A percentile compares a stretch with the other conserved stretches of the same genome.
Evolutionary conservation across 2,888 invertebrate species (phyloP).

Genomic region (Merodon equestris): DNA sequence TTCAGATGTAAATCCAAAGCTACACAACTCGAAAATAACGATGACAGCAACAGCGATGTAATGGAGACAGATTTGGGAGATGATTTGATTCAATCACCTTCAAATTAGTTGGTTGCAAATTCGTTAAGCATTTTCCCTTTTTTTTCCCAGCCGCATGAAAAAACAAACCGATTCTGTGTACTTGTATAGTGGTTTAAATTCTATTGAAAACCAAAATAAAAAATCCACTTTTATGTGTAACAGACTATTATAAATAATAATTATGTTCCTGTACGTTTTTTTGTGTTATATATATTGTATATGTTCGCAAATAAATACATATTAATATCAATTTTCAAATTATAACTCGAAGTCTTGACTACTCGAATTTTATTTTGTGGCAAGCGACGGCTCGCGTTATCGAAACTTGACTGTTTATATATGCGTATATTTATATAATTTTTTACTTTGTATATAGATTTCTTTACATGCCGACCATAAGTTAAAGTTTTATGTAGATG

Average conservation of each 20-base stretch:
- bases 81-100: background rate
- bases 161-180: slow-evolving; percentile 8
- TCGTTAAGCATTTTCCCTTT: slow-evolving; percentile 4
- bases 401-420: slow-evolving; percentile 19
- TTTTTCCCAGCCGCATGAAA: slow-evolving; percentile 6
- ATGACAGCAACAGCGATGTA: slow-evolving; percentile 6
- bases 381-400: too few species aligned
- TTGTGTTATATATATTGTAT: background rate
- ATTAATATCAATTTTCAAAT: background rate
- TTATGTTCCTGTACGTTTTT: background rate
- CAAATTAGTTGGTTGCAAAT: slow-evolving; percentile 8
- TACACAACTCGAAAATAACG: slow-evolving; percentile 10
- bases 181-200: slow-evolving; percentile 11
- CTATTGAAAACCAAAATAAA: slow-evolving; percentile 15
- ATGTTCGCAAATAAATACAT: background rate
- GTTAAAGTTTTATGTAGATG: too few species aligned
- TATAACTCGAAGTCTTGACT: background rate
- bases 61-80: slow-evolving; percentile 10
- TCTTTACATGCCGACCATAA: too few species aligned
- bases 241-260: slow-evolving; percentile 1
- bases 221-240: slow-evolving; percentile 14
- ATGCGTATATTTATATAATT: too few species aligned
- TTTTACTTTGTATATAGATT: too few species aligned
- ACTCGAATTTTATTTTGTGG: slow-evolving; percentile 15
- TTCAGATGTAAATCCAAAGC: slow-evolving; percentile 9